phyloP scores from a whole-genome alignment of 2,888 invertebrate genomes.

The Torymus aiolomorphi region DNA sequence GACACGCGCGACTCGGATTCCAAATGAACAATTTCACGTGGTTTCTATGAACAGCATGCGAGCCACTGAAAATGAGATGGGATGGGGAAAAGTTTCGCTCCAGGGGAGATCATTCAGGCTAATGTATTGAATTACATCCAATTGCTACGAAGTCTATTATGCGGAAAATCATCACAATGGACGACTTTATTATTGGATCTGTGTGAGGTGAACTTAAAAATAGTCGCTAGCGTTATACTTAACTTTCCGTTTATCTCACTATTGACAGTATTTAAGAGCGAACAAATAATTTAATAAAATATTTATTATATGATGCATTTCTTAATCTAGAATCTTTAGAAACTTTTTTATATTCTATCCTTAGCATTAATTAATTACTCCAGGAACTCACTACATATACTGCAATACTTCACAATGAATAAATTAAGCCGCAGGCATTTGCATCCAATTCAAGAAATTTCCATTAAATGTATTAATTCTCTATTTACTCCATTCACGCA shows the following conservation, averaged over 20 bases:
- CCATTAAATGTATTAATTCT: constrained; percentile 40
- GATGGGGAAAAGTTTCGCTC: constrained; percentile 47
- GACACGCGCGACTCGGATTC: constrained; percentile 63
- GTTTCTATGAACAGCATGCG: constrained; percentile 15
- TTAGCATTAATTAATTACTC: too few species aligned
- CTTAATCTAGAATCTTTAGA: too few species aligned
- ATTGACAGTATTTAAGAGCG: too few species aligned
- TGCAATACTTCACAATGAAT: too few species aligned
- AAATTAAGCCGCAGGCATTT: constrained; percentile 1
- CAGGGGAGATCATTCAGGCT: constrained; percentile 41
- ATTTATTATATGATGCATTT: too few species aligned
- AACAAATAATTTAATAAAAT: too few species aligned
- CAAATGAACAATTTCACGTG: constrained; percentile 65
- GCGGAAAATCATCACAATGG: constrained; percentile 48
- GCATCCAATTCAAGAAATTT: constrained; percentile 6
- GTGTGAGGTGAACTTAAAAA: constrained; percentile 6
- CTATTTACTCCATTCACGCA: constrained; percentile 24
- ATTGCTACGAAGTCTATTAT: constrained; percentile 46
- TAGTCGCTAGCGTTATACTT: not conserved
- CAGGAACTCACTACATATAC: too few species aligned
- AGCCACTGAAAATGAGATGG: constrained; percentile 43
- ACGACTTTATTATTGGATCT: not conserved
- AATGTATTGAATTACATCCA: constrained; percentile 50
- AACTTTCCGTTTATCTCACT: too few species aligned
- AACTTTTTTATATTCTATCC: too few species aligned